These are phyloP conservation scores for Limosa lapponica DNA, from an alignment of 2,797 vertebrate genomes.

Conservation along the genomic window DNA sequence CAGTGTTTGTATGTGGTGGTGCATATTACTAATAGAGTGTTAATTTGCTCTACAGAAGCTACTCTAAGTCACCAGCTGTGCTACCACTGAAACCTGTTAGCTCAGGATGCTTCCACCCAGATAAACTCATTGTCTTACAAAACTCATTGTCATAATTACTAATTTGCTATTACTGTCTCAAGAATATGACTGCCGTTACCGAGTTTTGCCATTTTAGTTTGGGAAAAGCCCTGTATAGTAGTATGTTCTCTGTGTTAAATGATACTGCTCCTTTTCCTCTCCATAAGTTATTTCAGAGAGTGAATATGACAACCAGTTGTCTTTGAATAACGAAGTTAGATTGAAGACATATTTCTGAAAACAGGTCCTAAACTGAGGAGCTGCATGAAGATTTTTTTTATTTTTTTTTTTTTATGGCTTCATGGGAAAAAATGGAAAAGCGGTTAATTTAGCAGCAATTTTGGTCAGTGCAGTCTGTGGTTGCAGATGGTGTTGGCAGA, in stretches of 20 bases:
- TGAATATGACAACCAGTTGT: background rate
- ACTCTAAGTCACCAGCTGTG: background rate
- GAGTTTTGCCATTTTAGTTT: background rate
- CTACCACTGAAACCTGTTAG: background rate
- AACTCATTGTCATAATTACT: background rate
- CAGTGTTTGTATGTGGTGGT: background rate
- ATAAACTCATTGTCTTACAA: background rate
- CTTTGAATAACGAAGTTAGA: background rate
- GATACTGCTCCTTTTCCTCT: background rate
- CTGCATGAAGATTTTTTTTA: background rate
- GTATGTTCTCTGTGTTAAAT: background rate
- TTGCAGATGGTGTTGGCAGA: background rate
- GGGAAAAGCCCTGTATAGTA: background rate
- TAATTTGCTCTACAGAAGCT: background rate
- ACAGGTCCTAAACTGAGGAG: background rate
- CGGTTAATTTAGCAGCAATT: background rate
- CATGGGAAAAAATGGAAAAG: background rate
- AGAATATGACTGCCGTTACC: background rate
- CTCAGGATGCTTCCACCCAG: background rate
- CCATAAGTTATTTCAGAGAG: background rate
- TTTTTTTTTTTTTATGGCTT: background rate
- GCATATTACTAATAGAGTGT: background rate
- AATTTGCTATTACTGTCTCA: background rate
- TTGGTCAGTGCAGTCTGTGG: background rate
- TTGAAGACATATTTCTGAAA: background rate